Evolutionary conservation across 2,797 vertebrate species (phyloP).

Genomic region (Sternotherus odoratus): DNA sequence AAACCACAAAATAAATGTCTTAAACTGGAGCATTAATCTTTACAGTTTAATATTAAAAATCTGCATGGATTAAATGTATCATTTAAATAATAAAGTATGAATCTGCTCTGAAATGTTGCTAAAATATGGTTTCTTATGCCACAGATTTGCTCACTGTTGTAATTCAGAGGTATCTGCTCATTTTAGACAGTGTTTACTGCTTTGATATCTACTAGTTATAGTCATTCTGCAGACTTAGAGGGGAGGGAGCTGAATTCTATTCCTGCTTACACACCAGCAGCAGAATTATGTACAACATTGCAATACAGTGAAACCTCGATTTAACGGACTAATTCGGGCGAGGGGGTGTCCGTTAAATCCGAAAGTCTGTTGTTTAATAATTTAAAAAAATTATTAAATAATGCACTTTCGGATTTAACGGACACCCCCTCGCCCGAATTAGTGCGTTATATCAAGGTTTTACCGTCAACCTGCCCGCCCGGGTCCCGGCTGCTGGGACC

Average conservation of each 20-base stretch:
- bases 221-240: accelerated
- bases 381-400: no score
- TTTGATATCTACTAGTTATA: neutral
- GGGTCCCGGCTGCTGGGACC: no score
- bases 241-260: neutral
- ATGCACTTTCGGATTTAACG: no score
- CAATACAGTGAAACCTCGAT: no score
- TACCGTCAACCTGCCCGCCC: no score
- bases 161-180: neutral
- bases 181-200: neutral
- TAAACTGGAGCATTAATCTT: neutral
- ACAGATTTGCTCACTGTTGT: no score
- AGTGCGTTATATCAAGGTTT: no score
- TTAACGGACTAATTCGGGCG: no score
- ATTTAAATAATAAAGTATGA: neutral
- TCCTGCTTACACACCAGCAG: neutral
- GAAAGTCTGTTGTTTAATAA: no score
- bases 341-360: no score
- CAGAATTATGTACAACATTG: neutral
- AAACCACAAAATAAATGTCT: neutral
- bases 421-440: no score
- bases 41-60: neutral
- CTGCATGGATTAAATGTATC: neutral
- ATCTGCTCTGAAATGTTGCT: neutral
- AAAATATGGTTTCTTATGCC: neutral